Conservation (phyloP, 1,140 invertebrate species). For the Bombus confusus region DNA sequence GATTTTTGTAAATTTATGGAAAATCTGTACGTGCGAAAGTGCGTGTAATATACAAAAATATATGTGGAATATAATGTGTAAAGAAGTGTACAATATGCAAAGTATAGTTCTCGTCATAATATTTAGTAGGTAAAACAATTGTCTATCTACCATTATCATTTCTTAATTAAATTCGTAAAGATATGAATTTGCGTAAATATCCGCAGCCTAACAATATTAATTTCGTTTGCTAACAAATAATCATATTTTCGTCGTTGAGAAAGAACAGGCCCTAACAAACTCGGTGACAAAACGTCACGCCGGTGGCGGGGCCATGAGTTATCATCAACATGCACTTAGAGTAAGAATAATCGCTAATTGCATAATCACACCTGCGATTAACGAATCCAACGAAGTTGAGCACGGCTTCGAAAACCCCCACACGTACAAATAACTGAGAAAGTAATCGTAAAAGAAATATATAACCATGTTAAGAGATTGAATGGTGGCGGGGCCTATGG, state of each 20-base stretch:
- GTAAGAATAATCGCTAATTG: conserved; percentile 29
- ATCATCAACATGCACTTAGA: conserved; percentile 32
- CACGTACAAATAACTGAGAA: conserved; percentile 27
- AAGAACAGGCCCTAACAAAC: conserved; percentile 30
- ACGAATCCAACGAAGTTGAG: conserved; percentile 1
- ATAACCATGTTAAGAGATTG: conserved; percentile 28
- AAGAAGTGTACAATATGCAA: neutral
- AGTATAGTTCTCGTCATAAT: no score
- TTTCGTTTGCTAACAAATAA: neutral
- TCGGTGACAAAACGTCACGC: conserved; percentile 17
- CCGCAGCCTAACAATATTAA: neutral
- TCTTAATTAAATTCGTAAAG: neutral
- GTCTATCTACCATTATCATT: no score
- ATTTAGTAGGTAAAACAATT: no score
- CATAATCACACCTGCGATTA: conserved; percentile 47
- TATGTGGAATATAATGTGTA: no score
- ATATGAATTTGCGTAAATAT: neutral
- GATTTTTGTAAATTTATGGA: neutral
- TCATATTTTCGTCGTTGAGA: neutral
- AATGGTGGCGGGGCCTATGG: conserved; percentile 65
- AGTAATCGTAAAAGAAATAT: conserved; percentile 16
- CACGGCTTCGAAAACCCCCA: conserved; percentile 47
- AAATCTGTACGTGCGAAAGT: neutral
- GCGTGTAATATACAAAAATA: neutral
- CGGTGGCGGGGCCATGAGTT: conserved; percentile 47